Evolutionary conservation across 2,113 vertebrate genomes (phyloP).

Genomic region (Phrynosoma blainvillii): DNA sequence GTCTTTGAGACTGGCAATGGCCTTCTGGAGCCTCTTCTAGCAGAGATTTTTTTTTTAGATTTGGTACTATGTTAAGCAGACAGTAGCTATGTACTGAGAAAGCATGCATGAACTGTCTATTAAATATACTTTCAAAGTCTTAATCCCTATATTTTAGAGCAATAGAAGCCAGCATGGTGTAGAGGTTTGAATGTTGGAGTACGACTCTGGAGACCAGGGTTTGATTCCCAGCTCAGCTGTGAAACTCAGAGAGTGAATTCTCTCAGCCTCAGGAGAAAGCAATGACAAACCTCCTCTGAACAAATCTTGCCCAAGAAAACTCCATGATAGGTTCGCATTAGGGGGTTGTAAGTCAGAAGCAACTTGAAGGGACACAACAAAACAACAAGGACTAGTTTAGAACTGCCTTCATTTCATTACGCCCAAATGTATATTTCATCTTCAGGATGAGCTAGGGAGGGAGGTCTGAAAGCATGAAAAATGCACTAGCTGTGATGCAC

Average conservation of each 20-base stretch:
- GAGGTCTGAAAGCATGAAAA: background rate
- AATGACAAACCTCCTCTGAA: no score
- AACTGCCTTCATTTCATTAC: background rate
- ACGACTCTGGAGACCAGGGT: no score
- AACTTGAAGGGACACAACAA: no score
- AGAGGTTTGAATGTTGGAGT: no score
- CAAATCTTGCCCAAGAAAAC: no score
- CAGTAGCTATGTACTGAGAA: background rate
- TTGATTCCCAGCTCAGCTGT: no score
- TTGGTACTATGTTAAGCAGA: background rate
- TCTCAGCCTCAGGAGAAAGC: no score
- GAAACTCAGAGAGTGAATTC: no score
- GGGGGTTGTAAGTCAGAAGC: no score
- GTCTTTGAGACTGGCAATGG: background rate
- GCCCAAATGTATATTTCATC: background rate
- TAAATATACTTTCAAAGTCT: background rate
- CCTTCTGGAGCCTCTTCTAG: background rate
- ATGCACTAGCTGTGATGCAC: no score
- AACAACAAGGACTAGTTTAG: background rate
- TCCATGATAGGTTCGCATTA: no score
- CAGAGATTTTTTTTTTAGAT: background rate
- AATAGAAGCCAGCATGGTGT: background rate
- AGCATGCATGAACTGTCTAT: background rate
- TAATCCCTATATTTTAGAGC: background rate
- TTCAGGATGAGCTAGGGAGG: background rate